Percentiles rank a stretch among this genome's conserved stretches.
These are phyloP conservation scores for Paraescarpia echinospica DNA, from an alignment of 1,140 invertebrate genomes.

Conservation along the genomic window DNA sequence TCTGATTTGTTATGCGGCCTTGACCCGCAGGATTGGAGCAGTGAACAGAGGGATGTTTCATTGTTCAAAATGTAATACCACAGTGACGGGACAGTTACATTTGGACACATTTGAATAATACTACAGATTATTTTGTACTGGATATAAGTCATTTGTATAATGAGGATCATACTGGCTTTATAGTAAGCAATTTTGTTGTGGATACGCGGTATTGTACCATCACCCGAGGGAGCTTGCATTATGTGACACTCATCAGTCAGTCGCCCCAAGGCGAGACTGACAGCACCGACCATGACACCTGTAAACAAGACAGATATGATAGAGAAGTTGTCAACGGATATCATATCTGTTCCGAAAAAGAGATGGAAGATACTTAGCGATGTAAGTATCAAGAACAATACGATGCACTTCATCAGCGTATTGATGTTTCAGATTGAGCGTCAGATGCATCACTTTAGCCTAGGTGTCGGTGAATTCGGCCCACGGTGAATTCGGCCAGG, in stretches of 20 bases:
- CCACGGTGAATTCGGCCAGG: no score
- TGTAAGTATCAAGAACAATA: neutral
- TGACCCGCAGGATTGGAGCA: constrained; percentile 1
- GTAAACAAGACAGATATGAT: neutral
- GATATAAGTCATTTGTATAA: neutral
- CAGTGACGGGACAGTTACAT: neutral
- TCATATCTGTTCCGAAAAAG: neutral
- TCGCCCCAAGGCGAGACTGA: neutral
- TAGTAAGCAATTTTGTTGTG: neutral
- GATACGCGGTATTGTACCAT: neutral
- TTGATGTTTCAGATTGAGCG: neutral
- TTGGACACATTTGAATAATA: neutral
- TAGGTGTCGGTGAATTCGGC: no score
- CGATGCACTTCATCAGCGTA: neutral
- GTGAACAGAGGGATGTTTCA: neutral
- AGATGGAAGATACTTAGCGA: neutral
- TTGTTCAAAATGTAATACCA: neutral
- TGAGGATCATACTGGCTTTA: neutral
- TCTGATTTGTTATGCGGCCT: neutral
- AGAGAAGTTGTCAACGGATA: neutral
- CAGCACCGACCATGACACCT: neutral
- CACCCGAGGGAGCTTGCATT: neutral
- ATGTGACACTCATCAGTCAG: neutral
- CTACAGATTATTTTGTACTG: neutral
- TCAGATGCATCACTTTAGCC: neutral